Evolutionary conservation across 2,888 invertebrate species (phyloP), one percentile per base, ranked within the genome.

Genomic region (Napeogenes inachia): DNA sequence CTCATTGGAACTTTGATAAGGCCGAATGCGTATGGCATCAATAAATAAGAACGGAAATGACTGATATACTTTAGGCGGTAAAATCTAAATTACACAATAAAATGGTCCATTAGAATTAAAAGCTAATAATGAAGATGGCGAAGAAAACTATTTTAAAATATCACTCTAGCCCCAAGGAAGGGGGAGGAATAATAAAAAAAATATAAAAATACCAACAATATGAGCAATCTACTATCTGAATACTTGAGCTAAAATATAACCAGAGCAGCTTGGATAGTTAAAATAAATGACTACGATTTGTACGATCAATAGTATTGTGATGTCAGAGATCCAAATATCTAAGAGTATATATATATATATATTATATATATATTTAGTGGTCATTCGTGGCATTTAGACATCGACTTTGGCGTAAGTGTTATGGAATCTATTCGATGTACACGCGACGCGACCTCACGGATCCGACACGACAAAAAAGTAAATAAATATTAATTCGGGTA

Each of bases 381-480:
- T 84, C 83, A 79, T 78, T 80, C 83, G 85, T 85, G 86, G 89
- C 87, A 82, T 82, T 78, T 75, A 79, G 83, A 88, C 81, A 81
- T 88, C 84, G 81, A 89, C 89, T 89, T 89, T 90, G 89, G 89
- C 89, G 89, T 89, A 82, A 84, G 80, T 85, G 78, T 85, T 80
- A 80, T 76, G 82, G 79, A 79, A 73, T 69, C 55, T 68, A 65
- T 57, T 62, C 62, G 47, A 58, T 35, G 60, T 58, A 61, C 64
- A 45, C 66, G 60, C 66, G 58, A 57, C 57, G 21, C 21, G 21
- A 21, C 21, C 21, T 21, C 21, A 21, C 21, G 21, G 21, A 21
- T 61, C 63, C 62, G 62, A 64, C 56, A 60, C 65, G 54, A 74
- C 21, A 21, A 73, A 75, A 73, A 77, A 78, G 75, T 76, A 77